Evolutionary conservation across 2,797 vertebrate genomes (phyloP).

Genomic region (Bradypodion ventrale): DNA sequence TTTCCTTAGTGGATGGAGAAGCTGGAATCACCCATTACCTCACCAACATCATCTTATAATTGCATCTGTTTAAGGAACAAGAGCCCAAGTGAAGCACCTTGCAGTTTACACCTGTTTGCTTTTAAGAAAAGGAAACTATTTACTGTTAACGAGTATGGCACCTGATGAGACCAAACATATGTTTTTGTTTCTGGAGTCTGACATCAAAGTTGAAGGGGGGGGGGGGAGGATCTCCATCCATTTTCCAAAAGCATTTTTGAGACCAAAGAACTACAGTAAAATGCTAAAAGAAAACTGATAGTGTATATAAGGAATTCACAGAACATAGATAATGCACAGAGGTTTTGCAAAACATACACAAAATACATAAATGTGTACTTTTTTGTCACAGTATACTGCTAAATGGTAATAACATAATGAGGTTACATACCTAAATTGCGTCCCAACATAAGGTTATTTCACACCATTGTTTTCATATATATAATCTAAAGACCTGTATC

Average conservation of each 20-base stretch:
- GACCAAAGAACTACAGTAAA: conserved; percentile 12
- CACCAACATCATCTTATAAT: conserved; percentile 53
- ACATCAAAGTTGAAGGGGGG: conserved; percentile 14
- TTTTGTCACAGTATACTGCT: neutral
- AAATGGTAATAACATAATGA: neutral
- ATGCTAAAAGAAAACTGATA: neutral
- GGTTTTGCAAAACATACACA: conserved; percentile 2
- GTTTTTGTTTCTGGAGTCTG: neutral
- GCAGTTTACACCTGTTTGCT: conserved; percentile 74
- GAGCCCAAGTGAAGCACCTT: conserved; percentile 71
- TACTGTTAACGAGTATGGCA: conserved; percentile 57
- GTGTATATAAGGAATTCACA: conserved; percentile 15
- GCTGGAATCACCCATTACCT: conserved; percentile 45
- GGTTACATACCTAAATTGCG: neutral
- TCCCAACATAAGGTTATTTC: neutral
- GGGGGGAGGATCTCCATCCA: neutral
- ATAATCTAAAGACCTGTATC: neutral
- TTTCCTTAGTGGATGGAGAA: conserved; percentile 65
- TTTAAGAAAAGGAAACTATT: conserved; percentile 57
- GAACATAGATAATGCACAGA: neutral
- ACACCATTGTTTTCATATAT: neutral
- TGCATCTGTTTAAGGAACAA: conserved; percentile 62
- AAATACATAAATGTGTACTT: neutral
- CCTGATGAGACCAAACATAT: conserved; percentile 12
- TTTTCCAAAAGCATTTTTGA: neutral